Base-by-base conservation (phyloP, 2,797 vertebrate genomes). In the Manis crassicaudata region DNA sequence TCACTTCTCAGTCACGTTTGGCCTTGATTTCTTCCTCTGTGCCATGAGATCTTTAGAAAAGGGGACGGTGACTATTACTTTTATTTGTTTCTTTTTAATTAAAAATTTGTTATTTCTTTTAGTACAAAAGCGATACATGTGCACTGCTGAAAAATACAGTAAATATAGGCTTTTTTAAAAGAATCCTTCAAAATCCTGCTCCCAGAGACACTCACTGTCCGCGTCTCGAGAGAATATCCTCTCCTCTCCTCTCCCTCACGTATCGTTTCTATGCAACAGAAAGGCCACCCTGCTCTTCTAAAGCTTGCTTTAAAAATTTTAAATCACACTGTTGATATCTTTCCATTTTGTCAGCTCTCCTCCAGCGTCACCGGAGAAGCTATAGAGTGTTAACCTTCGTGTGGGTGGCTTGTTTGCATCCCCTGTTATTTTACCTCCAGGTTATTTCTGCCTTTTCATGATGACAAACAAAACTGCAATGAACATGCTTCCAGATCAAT, bases 341-440 rank as follows among this genome's bases (percentile, higher is more conserved):
- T 29, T 37, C 13, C 40, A 0, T 60, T 10, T 18, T 40, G 25
- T 5, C 5, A 0, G 7, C 11, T 18, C 13, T 23, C 20, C 54
- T 23, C 75, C 2, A 10, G 32, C 2, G 0, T 7, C 7, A 1
- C 2, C n/a, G 10, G 8, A 46, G 43, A 46, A 17, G 67, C 23
- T 2, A 7, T 52, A 1, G 0, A 5, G 4, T n/a, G 1, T 10
- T 11, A 8, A 46, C 62, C 18, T 17, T 29, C 10, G 27, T 6
- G 4, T 5, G 27, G 37, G 1, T 25, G 80, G 21, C 58, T 2
- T 7, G 16, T 14, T 10, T 37, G n/a, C 27, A 20, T 11, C 23
- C 18, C 17, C 27, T 23, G 20, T 6, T 17, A 58, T 11, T 20
- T 56, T 17, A 10, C 1, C 0, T 20, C 17, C 67, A 10, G 72